These are phyloP conservation scores for Spodoptera litura DNA, from an alignment of 1,140 invertebrate species.

Conservation along the genomic window DNA sequence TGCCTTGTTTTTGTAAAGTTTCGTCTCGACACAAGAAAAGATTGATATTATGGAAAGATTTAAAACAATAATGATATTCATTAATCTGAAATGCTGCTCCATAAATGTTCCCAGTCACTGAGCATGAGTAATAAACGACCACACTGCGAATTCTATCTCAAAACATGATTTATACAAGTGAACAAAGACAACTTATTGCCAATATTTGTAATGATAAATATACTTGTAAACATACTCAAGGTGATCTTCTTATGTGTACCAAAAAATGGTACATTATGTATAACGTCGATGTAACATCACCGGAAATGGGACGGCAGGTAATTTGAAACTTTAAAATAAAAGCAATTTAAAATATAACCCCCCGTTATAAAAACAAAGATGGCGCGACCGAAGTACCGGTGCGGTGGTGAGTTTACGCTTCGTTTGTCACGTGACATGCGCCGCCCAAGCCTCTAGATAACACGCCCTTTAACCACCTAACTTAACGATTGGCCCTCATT, in stretches of 20 bases:
- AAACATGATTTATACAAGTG: constrained; percentile 5
- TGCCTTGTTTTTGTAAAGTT: constrained; percentile 64
- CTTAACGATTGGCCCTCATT: constrained; percentile 64
- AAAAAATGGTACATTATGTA: neutral
- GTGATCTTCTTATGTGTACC: neutral
- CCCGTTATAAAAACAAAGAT: constrained; percentile 71
- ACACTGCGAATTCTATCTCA: constrained; percentile 12
- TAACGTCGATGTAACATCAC: constrained; percentile 11
- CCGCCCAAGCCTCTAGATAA: constrained; percentile 66
- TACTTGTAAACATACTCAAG: neutral
- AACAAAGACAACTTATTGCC: constrained; percentile 8
- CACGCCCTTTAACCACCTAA: constrained; percentile 64
- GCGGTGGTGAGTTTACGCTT: constrained; percentile 67
- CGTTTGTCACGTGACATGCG: constrained; percentile 62
- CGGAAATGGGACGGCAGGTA: constrained; percentile 24
- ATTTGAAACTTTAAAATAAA: constrained; percentile 43
- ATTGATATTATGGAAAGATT: constrained; percentile 37
- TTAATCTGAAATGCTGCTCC: constrained; percentile 3
- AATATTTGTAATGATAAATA: neutral
- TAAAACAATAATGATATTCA: constrained; percentile 38
- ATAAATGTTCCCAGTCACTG: constrained; percentile 18
- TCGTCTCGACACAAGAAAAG: constrained; percentile 24
- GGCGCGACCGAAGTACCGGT: constrained; percentile 54
- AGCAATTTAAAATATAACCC: constrained; percentile 55
- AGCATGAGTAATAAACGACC: constrained; percentile 2